Percentiles rank a stretch among this genome's conserved stretches.
These are phyloP conservation scores for Acanthosepion pharaonis DNA, from an alignment of 2,888 invertebrate species.

Conservation along the genomic window DNA sequence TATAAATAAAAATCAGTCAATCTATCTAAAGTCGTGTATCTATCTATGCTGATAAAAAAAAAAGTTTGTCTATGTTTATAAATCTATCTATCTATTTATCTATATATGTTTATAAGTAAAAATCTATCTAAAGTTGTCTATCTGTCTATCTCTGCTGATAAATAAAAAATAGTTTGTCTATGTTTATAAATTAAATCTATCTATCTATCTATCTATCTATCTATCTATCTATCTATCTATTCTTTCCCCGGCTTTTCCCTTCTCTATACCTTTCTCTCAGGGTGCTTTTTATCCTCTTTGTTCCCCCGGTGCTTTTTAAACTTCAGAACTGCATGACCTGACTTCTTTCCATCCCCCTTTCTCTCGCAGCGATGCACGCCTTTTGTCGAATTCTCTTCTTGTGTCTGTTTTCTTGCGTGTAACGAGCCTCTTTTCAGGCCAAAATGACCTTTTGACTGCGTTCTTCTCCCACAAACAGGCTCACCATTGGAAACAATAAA, in stretches of 20 bases:
- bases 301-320: neutral
- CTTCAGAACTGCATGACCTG: neutral
- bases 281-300: neutral
- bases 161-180: neutral
- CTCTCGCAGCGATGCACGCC: neutral
- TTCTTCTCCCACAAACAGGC: neutral
- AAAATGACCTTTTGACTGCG: slow-evolving; percentile 4
- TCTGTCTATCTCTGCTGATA: neutral
- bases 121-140: neutral
- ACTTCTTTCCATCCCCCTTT: neutral
- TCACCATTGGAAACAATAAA: neutral
- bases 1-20: neutral
- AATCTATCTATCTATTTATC: neutral
- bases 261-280: neutral
- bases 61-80: neutral
- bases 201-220: neutral
- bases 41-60: neutral
- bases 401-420: neutral
- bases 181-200: neutral
- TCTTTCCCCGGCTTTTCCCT: neutral
- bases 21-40: neutral
- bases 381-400: neutral
- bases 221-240: neutral
- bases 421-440: neutral
- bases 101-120: neutral